These are phyloP conservation scores for Cheirogaleus medius DNA, from an alignment of 2,113 vertebrate genomes.

Conservation along the genomic window DNA sequence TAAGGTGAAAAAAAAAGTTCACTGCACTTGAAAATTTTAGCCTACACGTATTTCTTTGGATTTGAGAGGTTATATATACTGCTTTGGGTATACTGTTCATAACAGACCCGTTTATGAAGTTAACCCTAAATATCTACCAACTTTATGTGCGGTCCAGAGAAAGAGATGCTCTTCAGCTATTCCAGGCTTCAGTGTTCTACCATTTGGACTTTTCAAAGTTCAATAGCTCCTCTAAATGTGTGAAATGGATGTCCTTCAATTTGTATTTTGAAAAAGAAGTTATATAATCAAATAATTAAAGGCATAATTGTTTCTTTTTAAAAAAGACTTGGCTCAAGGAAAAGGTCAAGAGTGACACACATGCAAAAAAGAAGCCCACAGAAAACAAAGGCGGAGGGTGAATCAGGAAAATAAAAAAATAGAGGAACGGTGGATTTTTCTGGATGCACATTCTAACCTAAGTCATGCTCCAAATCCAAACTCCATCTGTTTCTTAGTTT, in stretches of 20 bases:
- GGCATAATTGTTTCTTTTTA: not conserved
- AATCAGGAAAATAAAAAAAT: conserved; percentile 6
- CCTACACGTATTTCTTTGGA: not conserved
- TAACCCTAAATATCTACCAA: not conserved
- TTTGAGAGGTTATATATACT: not conserved
- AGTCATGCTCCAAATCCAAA: not conserved
- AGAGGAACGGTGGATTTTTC: not conserved
- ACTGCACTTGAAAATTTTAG: not conserved
- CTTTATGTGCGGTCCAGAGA: not conserved
- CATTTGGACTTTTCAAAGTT: not conserved
- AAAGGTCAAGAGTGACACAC: not conserved
- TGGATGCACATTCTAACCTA: not conserved
- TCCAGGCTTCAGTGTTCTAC: not conserved
- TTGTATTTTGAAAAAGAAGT: conserved; percentile 10
- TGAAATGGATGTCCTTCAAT: not conserved
- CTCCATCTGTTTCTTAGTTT: conserved; percentile 37
- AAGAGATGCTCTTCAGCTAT: not conserved
- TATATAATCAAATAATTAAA: not conserved
- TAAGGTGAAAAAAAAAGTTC: not conserved
- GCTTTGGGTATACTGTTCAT: not conserved
- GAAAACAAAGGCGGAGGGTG: not conserved
- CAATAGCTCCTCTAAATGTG: not conserved
- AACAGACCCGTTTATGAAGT: not conserved
- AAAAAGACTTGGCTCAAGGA: not conserved
- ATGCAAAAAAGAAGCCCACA: not conserved